phyloP scores from a whole-genome alignment of 92 coral and sea anemone species.

The Actinostola sp. region DNA sequence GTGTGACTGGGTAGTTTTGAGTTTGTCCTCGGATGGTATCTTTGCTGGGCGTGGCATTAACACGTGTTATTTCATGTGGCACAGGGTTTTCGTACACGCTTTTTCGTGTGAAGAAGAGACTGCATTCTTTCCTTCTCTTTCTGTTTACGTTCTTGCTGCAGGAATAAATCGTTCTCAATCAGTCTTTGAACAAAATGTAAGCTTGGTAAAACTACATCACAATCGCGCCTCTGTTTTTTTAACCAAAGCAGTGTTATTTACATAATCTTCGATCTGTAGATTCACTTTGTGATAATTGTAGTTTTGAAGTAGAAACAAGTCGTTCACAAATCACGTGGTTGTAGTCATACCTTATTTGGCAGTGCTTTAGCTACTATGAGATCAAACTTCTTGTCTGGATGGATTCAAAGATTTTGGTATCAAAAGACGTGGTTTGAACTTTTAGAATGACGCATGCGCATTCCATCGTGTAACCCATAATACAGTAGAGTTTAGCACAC shows the following conservation, averaged over 20 bases:
- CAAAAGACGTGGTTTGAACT: no score
- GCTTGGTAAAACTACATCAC: no score
- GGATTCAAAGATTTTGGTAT: constrained; percentile 18
- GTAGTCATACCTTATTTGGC: constrained; percentile 9
- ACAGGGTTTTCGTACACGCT: constrained; percentile 10
- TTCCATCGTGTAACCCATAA: no score
- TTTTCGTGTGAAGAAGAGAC: constrained; percentile 13
- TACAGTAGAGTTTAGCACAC: no score
- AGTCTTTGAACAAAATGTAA: no score
- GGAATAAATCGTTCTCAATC: no score
- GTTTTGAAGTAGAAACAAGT: no score
- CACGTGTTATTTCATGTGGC: neutral
- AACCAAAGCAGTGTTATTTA: constrained; percentile 18
- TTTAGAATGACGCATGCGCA: no score
- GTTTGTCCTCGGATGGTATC: no score
- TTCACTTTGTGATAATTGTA: neutral
- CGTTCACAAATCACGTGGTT: neutral
- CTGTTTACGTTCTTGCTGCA: constrained; percentile 26
- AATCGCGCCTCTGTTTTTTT: constrained; percentile 13
- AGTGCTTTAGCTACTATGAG: constrained; percentile 34
- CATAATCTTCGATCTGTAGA: constrained; percentile 19
- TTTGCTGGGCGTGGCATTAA: neutral
- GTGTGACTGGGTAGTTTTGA: no score
- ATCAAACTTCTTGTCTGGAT: constrained; percentile 27
- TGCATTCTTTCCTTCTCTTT: constrained; percentile 18